Base-by-base conservation (phyloP, 2,888 invertebrate genomes). In the Lycaena phlaeas region DNA sequence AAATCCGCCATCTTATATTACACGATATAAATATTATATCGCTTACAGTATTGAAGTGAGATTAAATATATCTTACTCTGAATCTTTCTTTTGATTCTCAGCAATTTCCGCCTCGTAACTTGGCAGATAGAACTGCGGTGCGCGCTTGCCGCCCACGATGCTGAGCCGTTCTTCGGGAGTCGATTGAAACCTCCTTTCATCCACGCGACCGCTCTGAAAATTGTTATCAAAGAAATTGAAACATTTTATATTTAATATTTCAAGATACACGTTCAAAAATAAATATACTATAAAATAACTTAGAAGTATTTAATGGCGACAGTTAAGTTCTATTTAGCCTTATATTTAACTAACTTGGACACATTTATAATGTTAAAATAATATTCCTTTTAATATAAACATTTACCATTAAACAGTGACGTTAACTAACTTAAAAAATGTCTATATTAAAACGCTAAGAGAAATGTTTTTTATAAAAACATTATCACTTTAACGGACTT, bases 111-210 rank as follows among this genome's bases (percentile, higher is more conserved):
- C 96, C 64, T 94, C 94, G 71, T 98, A 99, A 56, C 93, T 92
- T 4, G 93, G 93, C 87, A 97, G 91, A 72, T 96, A 97, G 85
- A 99, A 98, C 78, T 99, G 98, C 0, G 99, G 99, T 0, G 97
- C 95, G 25, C 98, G 87, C 66, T 97, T 96, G 43, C 98, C 98
- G n/a, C 97, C 98, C 14, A 97, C 95, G 64, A 98, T 97, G 49
- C 95, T 95, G 40, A 97, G 78, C 6, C 96, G 88, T 64, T 96
- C 96, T 69, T 97, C 96, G 9, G 93, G 92, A 6, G 96, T 96
- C 6, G 95, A 93, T 75, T 96, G 96, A 74, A 92, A 96, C 40
- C 92, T 87, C 39, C 93, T 87, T 67, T 96, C 96, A 59, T 95
- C 95, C n/a, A 95, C 91, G 50, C 95, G 89, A 10, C 96, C 96